Percentiles rank a stretch among this genome's conserved stretches.
These are phyloP conservation scores for Probosciger aterrimus DNA, from an alignment of 2,113 vertebrate genomes.

Conservation along the genomic window DNA sequence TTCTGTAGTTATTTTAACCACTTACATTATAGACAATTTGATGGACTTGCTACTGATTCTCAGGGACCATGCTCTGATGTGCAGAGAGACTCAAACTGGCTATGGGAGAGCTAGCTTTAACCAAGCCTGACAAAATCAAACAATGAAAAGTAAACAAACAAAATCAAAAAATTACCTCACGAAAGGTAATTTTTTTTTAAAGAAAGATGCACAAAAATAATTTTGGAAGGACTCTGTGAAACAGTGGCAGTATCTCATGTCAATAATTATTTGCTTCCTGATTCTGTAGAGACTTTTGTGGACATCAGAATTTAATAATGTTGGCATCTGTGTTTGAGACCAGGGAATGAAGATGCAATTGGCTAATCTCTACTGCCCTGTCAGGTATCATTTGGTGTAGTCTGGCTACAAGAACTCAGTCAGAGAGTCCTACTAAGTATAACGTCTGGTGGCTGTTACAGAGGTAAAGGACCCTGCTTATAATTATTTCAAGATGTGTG, in stretches of 20 bases:
- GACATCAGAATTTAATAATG: background rate
- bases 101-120: background rate
- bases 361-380: background rate
- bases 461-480: background rate
- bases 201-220: background rate
- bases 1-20: background rate
- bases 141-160: background rate
- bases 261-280: background rate
- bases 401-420: background rate
- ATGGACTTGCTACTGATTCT: background rate
- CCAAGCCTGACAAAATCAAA: background rate
- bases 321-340: background rate
- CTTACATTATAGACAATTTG: background rate
- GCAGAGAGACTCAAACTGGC: background rate
- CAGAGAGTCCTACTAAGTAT: background rate
- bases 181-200: background rate
- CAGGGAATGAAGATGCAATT: background rate
- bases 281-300: background rate
- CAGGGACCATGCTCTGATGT: background rate
- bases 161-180: background rate
- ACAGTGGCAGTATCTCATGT: background rate
- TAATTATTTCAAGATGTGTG: background rate
- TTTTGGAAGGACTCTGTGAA: background rate
- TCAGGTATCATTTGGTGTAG: background rate
- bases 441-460: background rate